Evolutionary conservation across 2,888 invertebrate genomes (phyloP), one percentile per base, ranked within the genome.

Genomic region (Cynaeus angustus): DNA sequence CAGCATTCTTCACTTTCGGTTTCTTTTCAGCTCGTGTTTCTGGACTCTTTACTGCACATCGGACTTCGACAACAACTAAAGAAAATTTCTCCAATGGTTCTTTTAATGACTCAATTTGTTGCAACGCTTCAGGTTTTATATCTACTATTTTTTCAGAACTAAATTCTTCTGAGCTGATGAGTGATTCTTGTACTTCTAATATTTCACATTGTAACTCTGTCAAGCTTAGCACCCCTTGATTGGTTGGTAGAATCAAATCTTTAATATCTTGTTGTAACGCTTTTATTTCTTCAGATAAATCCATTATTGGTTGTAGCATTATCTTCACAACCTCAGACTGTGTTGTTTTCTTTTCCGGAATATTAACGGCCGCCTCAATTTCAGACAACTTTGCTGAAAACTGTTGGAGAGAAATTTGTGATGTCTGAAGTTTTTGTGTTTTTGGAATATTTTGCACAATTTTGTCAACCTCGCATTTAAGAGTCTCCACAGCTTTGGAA

Each of bases 21-120:
- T 71, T 72, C 56, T 73, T 48, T 10, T 30, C 50, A 48, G 46
- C 16, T 3, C 50, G 48, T 7, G 46, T 37, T 38, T 61, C 50
- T 21, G 61, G 48, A 3, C 28, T 28, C 2, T 33, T 41, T 0
- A 52, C 26, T 8, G 28, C 38, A 9, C 38, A 37, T 66, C 64
- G 68, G 2, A 41, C 50, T 55, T 73, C 56, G 7, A 70, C 59
- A 58, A 75, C 52, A 41, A 74, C 43, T 8, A 67, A 33, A 10
- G 62, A 66, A 5, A 75, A 37, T 26, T 48, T n/a, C 46, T 61
- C 16, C 16, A 58, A 50, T 2, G 33, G 48, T 70, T 72, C 66
- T 48, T 78, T 56, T 30, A 80, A 50, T 33, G 37, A 30, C n/a
- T 50, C 26, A 4, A 77, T 75, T 65, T 72, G 72, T 16, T 67